Evolutionary conservation across 1,140 invertebrate species (phyloP), one percentile per base, ranked within the genome.

Genomic region (Brachionus calyciflorus): DNA sequence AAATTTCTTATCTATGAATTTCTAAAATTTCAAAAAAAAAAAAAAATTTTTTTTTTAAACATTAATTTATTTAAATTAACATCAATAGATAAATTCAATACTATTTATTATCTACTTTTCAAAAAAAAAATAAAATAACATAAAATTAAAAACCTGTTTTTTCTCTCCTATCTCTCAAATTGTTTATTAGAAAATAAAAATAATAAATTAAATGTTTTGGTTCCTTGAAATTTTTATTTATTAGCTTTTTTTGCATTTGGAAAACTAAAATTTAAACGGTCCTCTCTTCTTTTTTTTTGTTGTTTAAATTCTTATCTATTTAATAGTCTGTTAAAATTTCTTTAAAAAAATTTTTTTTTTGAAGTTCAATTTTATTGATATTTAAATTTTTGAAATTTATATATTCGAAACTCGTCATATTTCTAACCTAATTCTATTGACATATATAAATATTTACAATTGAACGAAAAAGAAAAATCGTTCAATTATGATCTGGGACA

Each of bases 401-500:
- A 37, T 19, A n/a, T 41, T 9, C 14, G 30, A 60, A 60, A 65
- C 40, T 65, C 60, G 60, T 65, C 60, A 65, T 65, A 65, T 65
- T 65, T 65, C 60, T 65, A 65, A 65, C 60, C 60, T 65, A 65
- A 65, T 65, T 65, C 44, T 44, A 65, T 65, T 65, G 60, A 65
- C 60, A 65, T 65, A 65, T 65, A 65, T 65, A 60, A 60, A 60
- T 60, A 60, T 60, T 60, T 60, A 60, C 55, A 19, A 60, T 7
- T 55, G 24, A 60, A 37, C 3, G 2, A 3, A 46, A 10, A 46
- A 46, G 3, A 65, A 65, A 65, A 65, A 65, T 65, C 33, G 60
- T 65, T 65, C 60, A 65, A 65, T 65, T 65, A 65, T 65, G 33
- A 44, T 65, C 40, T 65, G 60, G 40, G 60, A 65, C 60, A 65